Evolutionary conservation across 2,888 invertebrate species (phyloP), one percentile per base, ranked within the genome.

Genomic region (Aspidiotus rigidus): DNA sequence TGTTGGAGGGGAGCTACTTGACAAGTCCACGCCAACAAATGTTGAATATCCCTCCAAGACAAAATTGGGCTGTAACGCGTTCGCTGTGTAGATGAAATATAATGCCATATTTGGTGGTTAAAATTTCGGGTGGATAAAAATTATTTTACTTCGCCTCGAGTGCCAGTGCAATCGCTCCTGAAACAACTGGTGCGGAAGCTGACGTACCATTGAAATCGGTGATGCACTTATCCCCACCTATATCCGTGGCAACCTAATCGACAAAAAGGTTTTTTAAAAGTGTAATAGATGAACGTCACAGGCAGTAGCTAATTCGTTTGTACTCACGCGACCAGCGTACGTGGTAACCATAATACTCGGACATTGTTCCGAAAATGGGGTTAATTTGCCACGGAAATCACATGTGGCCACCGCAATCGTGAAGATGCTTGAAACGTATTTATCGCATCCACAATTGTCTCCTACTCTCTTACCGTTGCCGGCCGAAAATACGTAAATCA

Each of bases 371-470:
- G 91, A 92, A 77, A 95, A 96, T 90, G 90, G 93, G 76, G 89
- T 88, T 76, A 84, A 81, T 41, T 89, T 89, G 61, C 85, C 84
- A 13, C 28, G 41, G 77, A 92, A 88, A 7, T 91, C 89, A 7
- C 90, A 91, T 76, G 91, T 91, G 63, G 90, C 91, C 62, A 96
- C 87, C 0, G 92, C 88, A 73, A 96, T 83, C 0, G 95, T 94
- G 78, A 88, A 92, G 72, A 91, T 86, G 76, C 88, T 90, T 42
- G 88, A 81, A 62, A 85, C 83, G 79, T 89, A 95, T 74, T 95
- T 95, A 77, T 96, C 96, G 77, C 93, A 93, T 75, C 90, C 90
- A 77, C 96, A 95, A 77, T 92, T 90, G 78, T 95, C 95, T 9
- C 83, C 83, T 71, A 85, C 82, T 11, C 83, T 83, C 55, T 94